Evolutionary conservation across 2,797 vertebrate species (phyloP).

Genomic region (Crenuchus spilurus): DNA sequence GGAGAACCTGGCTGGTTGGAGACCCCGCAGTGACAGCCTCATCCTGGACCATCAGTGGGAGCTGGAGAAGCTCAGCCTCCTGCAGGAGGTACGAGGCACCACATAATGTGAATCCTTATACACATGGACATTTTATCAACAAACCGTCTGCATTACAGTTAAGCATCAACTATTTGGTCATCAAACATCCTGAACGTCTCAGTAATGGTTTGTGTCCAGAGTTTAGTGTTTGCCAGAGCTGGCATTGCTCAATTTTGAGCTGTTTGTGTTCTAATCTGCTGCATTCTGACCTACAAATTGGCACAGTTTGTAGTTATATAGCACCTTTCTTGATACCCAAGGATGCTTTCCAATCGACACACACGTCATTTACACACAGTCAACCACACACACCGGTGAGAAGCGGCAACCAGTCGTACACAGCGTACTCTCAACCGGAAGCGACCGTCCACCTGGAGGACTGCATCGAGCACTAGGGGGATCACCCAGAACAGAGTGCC

Average conservation of each 20-base stretch:
- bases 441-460: too few species aligned
- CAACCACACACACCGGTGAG: too few species aligned
- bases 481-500: too few species aligned
- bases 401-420: too few species aligned
- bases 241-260: not conserved
- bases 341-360: too few species aligned
- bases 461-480: too few species aligned
- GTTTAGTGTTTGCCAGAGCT: not conserved
- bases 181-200: not conserved
- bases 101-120: not conserved
- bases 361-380: too few species aligned
- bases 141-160: not conserved
- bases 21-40: conserved; percentile 89
- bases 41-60: conserved; percentile 92
- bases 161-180: not conserved
- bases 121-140: not conserved
- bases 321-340: too few species aligned
- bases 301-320: too few species aligned
- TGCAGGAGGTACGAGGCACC: conserved; percentile 79
- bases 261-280: not conserved
- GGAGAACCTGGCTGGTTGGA: conserved; percentile 90
- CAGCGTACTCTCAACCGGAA: too few species aligned
- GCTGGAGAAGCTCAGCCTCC: conserved; percentile 88
- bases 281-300: too few species aligned
- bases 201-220: not conserved